A percentile compares a stretch with the other conserved stretches of the same genome.
Evolutionary conservation across 2,113 vertebrate species (phyloP).

Genomic region (Fukomys damarensis): DNA sequence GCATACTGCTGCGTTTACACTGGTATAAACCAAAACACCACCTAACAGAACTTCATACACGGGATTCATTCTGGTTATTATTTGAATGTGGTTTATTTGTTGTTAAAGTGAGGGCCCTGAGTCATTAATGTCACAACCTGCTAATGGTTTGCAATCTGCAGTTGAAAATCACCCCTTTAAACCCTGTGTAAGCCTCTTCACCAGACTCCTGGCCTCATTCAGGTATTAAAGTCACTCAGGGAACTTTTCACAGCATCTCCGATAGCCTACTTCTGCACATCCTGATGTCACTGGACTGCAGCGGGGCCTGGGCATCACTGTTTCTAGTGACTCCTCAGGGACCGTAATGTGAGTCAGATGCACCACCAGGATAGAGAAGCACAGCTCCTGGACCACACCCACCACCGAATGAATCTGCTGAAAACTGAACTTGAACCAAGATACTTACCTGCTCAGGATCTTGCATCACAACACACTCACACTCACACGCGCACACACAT

Average conservation of each 20-base stretch:
- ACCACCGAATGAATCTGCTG: not conserved
- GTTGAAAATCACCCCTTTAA: constrained; percentile 6
- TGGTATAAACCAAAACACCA: not conserved
- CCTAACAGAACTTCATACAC: not conserved
- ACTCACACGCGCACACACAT: not conserved
- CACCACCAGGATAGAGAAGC: not conserved
- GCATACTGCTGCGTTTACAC: not conserved
- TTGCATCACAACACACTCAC: not conserved
- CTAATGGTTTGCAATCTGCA: not conserved
- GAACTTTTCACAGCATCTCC: not conserved
- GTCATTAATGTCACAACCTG: not conserved
- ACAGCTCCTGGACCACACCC: not conserved
- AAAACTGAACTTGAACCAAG: not conserved
- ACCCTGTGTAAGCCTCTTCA: not conserved
- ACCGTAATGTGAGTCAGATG: not conserved
- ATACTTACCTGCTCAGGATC: not conserved
- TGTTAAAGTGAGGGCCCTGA: not conserved
- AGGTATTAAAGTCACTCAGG: not conserved
- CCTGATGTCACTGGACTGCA: not conserved
- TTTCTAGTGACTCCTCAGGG: not conserved
- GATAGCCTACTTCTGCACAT: not conserved
- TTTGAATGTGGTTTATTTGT: not conserved
- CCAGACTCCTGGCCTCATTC: not conserved
- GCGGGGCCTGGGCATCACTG: not conserved
- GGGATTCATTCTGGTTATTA: not conserved